Evolutionary conservation across 1,140 invertebrate genomes (phyloP).

Genomic region (Eriosoma lanigerum): DNA sequence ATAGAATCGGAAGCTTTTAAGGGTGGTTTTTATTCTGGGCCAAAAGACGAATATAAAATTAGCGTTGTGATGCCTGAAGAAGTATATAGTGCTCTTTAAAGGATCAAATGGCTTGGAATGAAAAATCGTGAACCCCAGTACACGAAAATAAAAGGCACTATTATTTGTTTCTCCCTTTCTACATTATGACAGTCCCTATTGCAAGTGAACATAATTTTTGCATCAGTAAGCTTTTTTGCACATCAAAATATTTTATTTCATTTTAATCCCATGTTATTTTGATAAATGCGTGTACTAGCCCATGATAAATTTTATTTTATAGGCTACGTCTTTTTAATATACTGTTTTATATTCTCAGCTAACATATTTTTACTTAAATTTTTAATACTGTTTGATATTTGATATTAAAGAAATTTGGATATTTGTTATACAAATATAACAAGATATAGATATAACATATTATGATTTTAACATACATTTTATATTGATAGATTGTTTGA

Average conservation of each 20-base stretch:
- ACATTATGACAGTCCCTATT: not conserved
- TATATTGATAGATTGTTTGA: too few species aligned
- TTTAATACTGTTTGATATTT: too few species aligned
- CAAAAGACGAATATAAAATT: constrained; percentile 51
- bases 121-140: constrained; percentile 45
- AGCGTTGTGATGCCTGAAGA: constrained; percentile 32
- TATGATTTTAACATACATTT: too few species aligned
- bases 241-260: constrained; percentile 44
- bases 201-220: constrained; percentile 44
- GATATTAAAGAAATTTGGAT: too few species aligned
- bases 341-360: not conserved
- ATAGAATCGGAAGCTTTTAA: constrained; percentile 40
- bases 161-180: constrained; percentile 29
- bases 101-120: constrained; percentile 48
- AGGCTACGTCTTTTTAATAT: not conserved
- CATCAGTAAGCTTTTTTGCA: constrained; percentile 24
- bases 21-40: constrained; percentile 36
- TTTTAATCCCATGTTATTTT: not conserved
- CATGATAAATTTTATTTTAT: constrained; percentile 27
- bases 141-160: constrained; percentile 51
- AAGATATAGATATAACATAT: too few species aligned
- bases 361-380: not conserved
- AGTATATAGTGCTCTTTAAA: constrained; percentile 42
- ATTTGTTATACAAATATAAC: too few species aligned
- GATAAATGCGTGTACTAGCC: constrained; percentile 18